These are phyloP conservation scores for Andrena haemorrhoa DNA, from an alignment of 2,888 invertebrate genomes.

Conservation along the genomic window DNA sequence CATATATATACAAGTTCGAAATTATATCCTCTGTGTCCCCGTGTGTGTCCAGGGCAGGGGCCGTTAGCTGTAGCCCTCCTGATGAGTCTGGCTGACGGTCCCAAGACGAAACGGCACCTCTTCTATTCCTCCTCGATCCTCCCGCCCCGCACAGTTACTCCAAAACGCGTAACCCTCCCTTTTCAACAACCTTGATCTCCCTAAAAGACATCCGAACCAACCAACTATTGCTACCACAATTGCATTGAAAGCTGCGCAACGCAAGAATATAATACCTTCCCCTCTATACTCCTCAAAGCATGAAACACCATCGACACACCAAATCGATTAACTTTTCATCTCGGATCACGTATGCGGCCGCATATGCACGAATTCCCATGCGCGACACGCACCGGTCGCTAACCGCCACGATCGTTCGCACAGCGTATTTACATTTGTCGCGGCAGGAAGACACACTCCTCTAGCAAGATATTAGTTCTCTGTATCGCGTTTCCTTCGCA, in stretches of 20 bases:
- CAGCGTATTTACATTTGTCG: conserved; percentile 5
- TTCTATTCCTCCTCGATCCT: too few relatives aligned
- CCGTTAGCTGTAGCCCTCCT: too few relatives aligned
- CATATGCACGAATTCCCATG: background rate
- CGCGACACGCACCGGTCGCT: background rate
- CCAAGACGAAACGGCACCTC: too few relatives aligned
- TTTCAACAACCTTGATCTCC: background rate
- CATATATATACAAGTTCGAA: too few relatives aligned
- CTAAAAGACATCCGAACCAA: background rate
- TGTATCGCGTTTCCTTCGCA: conserved; percentile 9
- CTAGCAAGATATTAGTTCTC: conserved; percentile 12
- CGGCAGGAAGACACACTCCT: background rate
- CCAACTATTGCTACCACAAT: background rate
- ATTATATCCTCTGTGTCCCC: too few relatives aligned
- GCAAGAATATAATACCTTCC: background rate
- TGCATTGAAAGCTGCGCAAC: background rate
- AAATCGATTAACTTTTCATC: background rate
- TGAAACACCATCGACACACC: background rate
- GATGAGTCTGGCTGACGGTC: too few relatives aligned
- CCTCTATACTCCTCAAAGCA: background rate
- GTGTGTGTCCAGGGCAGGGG: too few relatives aligned
- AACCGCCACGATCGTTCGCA: background rate
- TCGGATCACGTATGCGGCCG: background rate
- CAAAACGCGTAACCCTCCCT: too few relatives aligned
- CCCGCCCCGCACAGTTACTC: too few relatives aligned